A percentile compares a stretch with the other conserved stretches of the same genome.
phyloP scores from a whole-genome alignment of 2,888 invertebrate species.

The Sycophila texana region DNA sequence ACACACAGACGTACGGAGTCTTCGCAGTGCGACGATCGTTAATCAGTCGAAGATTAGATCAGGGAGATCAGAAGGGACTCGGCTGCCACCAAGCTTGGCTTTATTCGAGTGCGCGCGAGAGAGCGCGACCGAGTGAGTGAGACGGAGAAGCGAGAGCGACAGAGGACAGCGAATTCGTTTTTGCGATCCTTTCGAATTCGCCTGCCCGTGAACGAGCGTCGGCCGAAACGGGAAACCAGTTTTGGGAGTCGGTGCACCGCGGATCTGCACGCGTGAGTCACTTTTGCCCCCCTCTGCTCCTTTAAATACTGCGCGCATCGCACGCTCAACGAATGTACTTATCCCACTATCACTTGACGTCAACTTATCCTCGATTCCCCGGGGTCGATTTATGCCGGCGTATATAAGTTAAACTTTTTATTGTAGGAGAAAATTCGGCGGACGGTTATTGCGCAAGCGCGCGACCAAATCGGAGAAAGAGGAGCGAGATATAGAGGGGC shows the following conservation, averaged over 20 bases:
- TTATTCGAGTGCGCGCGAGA: conserved; percentile 7
- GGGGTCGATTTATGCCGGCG: conserved; percentile 47
- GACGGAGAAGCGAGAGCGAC: conserved; percentile 36
- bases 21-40: conserved; percentile 66
- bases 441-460: conserved; percentile 27
- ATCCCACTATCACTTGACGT: conserved; percentile 46
- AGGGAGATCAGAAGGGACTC: conserved; percentile 65
- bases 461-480: background rate
- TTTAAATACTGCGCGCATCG: too few relatives aligned
- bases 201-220: background rate
- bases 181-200: conserved; percentile 62
- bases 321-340: conserved; percentile 36
- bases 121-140: conserved; percentile 5
- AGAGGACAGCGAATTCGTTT: conserved; percentile 57
- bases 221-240: conserved; percentile 53
- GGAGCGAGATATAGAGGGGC: background rate
- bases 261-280: background rate
- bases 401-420: conserved; percentile 51
- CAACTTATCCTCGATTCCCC: conserved; percentile 43
- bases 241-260: conserved; percentile 40
- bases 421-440: conserved; percentile 34
- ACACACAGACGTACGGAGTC: conserved; percentile 38
- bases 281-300: background rate
- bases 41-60: conserved; percentile 72
- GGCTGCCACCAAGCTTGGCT: conserved; percentile 56